phyloP scores from a whole-genome alignment of 2,888 invertebrate species.

The Choreutis nemorana region DNA sequence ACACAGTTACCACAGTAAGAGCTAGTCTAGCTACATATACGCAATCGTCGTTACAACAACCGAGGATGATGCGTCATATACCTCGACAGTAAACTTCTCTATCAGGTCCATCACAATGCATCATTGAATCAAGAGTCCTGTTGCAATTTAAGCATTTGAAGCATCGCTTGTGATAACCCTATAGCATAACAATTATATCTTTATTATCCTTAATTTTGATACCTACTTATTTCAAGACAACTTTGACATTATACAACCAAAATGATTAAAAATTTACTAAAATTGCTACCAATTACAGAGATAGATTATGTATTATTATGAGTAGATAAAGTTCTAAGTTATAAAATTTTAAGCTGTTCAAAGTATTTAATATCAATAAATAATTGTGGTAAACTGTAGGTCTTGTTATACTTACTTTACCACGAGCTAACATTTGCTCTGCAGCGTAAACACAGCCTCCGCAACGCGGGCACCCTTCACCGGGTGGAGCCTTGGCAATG shows the following conservation, averaged over 20 bases:
- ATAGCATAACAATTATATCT: slow-evolving; percentile 31
- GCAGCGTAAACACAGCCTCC: slow-evolving; percentile 91
- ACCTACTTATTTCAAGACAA: too few relatives aligned
- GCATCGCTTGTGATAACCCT: slow-evolving; percentile 91
- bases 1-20: slow-evolving; percentile 45
- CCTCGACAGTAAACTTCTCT: slow-evolving; percentile 92
- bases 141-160: slow-evolving; percentile 89
- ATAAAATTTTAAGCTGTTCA: background rate
- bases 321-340: too few relatives aligned
- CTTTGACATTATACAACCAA: too few relatives aligned
- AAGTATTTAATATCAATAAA: background rate
- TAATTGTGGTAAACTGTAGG: background rate
- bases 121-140: slow-evolving; percentile 85
- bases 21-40: slow-evolving; percentile 19
- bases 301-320: too few relatives aligned
- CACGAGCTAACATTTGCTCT: slow-evolving; percentile 91
- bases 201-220: slow-evolving; percentile 5
- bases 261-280: too few relatives aligned
- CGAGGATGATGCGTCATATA: slow-evolving; percentile 46
- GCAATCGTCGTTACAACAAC: slow-evolving; percentile 17
- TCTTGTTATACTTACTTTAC: slow-evolving; percentile 73
- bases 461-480: slow-evolving; percentile 88
- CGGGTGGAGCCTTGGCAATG: slow-evolving; percentile 84
- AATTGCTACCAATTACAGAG: too few relatives aligned
- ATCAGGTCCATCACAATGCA: slow-evolving; percentile 93